These are phyloP conservation scores for Gambelia wislizenii DNA, from an alignment of 2,797 vertebrate genomes.

Conservation along the genomic window DNA sequence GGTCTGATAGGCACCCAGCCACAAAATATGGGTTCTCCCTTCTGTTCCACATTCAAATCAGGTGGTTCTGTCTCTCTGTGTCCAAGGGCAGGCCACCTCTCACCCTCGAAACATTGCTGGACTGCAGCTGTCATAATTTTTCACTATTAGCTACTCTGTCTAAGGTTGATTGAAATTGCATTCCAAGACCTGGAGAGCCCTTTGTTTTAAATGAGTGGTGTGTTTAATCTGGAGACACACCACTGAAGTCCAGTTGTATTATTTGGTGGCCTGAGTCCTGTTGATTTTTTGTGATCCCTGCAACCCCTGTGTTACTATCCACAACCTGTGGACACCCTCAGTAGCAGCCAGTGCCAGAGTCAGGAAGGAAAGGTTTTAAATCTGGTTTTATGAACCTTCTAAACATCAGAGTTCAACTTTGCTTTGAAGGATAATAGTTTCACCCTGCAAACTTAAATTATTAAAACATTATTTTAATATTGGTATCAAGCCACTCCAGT, in stretches of 20 bases:
- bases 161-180: not conserved
- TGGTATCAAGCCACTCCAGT: conserved; percentile 25
- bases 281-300: not conserved
- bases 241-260: not conserved
- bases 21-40: not conserved
- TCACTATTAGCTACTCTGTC: not conserved
- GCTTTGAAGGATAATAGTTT: conserved; percentile 68
- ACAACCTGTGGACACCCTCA: not conserved
- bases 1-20: not conserved
- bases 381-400: conserved; percentile 56
- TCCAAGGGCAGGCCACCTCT: not conserved
- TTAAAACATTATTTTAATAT: conserved; percentile 44
- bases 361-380: conserved; percentile 55
- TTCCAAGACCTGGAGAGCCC: not conserved
- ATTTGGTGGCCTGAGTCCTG: too few relatives aligned
- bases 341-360: conserved; percentile 1
- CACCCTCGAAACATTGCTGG: not conserved
- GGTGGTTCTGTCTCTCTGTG: not conserved
- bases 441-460: conserved; percentile 60
- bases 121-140: not conserved
- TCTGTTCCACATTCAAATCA: not conserved
- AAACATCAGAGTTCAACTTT: conserved; percentile 55
- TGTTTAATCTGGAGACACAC: not conserved
- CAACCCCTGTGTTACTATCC: not conserved
- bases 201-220: not conserved